A percentile compares a stretch with the other conserved stretches of the same genome.
These are phyloP conservation scores for Sparus aurata DNA, from an alignment of 2,797 vertebrate genomes.

Conservation along the genomic window DNA sequence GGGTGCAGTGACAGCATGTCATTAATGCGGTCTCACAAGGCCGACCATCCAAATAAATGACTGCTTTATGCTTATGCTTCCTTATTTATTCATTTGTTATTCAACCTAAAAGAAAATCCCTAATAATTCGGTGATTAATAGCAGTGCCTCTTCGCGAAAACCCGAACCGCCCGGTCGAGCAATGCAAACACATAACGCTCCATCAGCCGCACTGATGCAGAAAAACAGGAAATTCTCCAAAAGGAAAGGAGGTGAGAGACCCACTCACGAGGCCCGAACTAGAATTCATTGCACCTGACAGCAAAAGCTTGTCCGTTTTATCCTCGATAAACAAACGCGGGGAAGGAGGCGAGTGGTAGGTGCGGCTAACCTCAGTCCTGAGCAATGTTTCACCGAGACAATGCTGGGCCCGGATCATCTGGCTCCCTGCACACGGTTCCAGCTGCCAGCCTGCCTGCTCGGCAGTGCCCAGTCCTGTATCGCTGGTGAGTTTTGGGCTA, in stretches of 20 bases:
- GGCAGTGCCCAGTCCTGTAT: constrained; percentile 57
- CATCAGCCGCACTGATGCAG: constrained; percentile 26
- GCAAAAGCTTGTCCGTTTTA: constrained; percentile 48
- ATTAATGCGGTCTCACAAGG: constrained; percentile 57
- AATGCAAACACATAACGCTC: constrained; percentile 53
- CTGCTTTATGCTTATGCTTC: constrained; percentile 44
- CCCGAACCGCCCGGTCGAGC: constrained; percentile 36
- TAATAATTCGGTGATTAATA: constrained; percentile 57
- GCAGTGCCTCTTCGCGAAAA: constrained; percentile 29
- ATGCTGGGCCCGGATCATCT: constrained; percentile 48
- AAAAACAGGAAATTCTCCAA: constrained; percentile 48
- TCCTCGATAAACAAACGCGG: constrained; percentile 49
- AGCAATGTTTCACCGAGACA: constrained; percentile 52
- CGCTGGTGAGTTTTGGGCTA: constrained; percentile 68
- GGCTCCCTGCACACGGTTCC: constrained; percentile 39
- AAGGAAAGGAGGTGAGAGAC: constrained; percentile 47
- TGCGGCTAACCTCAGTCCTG: constrained; percentile 27
- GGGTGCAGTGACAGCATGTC: constrained; percentile 27
- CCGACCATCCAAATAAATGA: constrained; percentile 58
- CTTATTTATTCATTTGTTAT: constrained; percentile 61
- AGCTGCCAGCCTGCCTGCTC: constrained; percentile 59
- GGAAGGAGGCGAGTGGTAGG: constrained; percentile 16
- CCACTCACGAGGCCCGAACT: constrained; percentile 46
- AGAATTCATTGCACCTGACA: constrained; percentile 58
- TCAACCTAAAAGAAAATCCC: constrained; percentile 36